A percentile compares a stretch with the other conserved stretches of the same genome.
These are phyloP conservation scores for Brachionus sp. DNA, from an alignment of 1,140 invertebrate species.

Conservation along the genomic window DNA sequence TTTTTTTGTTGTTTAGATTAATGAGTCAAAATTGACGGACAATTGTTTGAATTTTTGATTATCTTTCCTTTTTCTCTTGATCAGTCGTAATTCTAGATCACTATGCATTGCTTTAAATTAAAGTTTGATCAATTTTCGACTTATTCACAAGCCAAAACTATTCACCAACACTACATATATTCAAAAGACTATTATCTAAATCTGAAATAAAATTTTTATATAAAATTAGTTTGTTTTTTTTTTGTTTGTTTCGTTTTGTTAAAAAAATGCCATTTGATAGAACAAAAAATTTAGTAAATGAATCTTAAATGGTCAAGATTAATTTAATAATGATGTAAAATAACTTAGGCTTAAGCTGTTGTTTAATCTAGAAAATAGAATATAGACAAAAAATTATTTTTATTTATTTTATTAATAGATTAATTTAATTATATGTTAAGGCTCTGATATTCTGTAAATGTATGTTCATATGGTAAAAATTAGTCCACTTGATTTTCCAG, in stretches of 20 bases:
- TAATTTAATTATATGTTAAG: no score
- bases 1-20: not conserved
- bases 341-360: no score
- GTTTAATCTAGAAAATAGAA: no score
- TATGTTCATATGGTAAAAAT: no score
- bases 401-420: no score
- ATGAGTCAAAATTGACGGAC: not conserved
- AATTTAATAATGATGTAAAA: no score
- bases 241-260: no score
- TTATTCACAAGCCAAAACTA: not conserved
- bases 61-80: not conserved
- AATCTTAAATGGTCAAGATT: no score
- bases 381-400: not conserved
- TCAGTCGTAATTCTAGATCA: not conserved
- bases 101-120: not conserved
- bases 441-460: no score
- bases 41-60: not conserved
- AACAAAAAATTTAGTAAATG: no score
- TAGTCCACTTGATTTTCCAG: no score
- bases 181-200: not conserved
- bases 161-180: not conserved
- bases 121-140: not conserved
- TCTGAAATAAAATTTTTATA: not conserved
- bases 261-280: no score
- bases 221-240: not conserved